phyloP scores from a whole-genome alignment of 2,888 invertebrate genomes.

The Brachycybe producta region DNA sequence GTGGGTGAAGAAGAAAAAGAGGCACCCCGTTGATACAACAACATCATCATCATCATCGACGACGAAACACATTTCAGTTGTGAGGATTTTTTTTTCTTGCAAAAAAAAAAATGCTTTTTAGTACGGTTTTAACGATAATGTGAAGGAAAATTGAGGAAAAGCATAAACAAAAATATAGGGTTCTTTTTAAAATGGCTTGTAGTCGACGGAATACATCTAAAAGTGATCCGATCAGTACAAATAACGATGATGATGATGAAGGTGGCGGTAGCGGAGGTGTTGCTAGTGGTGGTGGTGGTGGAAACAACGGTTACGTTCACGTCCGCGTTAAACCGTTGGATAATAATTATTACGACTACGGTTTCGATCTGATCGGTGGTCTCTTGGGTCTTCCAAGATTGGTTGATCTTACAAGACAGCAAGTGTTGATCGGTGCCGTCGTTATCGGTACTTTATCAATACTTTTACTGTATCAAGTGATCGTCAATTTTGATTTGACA shows the following conservation, averaged over 20 bases:
- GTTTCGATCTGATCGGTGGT: background rate
- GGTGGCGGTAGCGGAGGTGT: slow-evolving; percentile 1
- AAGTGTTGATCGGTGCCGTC: slow-evolving; percentile 1
- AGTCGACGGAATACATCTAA: background rate
- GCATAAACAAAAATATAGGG: too few relatives aligned
- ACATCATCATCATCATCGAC: too few relatives aligned
- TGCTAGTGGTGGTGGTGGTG: too few relatives aligned
- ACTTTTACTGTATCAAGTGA: background rate
- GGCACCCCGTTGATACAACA: too few relatives aligned
- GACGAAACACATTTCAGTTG: too few relatives aligned
- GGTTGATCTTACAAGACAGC: background rate
- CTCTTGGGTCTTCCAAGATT: background rate
- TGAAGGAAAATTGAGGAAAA: too few relatives aligned
- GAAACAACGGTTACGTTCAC: background rate
- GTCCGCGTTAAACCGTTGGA: background rate
- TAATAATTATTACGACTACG: background rate
- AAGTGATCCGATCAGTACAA: background rate
- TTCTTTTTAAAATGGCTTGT: slow-evolving; percentile 10
- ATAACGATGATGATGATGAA: background rate
- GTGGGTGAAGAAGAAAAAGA: too few relatives aligned
- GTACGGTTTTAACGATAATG: too few relatives aligned
- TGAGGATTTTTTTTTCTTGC: too few relatives aligned
- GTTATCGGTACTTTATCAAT: background rate
- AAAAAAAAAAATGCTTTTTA: too few relatives aligned
- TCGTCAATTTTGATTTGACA: slow-evolving; percentile 6